These are phyloP conservation scores for Lasioglossum pauxillum DNA, from an alignment of 2,888 invertebrate genomes.

Conservation along the genomic window DNA sequence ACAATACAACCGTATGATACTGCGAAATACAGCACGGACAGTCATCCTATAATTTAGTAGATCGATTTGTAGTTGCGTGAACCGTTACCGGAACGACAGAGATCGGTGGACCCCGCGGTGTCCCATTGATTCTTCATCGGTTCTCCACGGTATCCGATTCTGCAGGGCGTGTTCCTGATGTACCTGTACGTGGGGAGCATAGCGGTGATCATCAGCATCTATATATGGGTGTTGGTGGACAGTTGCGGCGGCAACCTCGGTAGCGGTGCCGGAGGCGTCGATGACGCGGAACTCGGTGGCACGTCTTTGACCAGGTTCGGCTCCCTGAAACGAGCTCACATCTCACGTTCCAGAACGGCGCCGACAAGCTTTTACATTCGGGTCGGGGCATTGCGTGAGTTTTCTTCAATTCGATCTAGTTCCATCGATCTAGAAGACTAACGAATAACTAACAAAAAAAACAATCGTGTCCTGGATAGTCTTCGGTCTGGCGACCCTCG, in stretches of 20 bases:
- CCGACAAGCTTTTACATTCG: conserved; percentile 86
- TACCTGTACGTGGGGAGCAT: conserved; percentile 86
- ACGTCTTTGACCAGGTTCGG: conserved; percentile 85
- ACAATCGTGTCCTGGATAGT: conserved; percentile 78
- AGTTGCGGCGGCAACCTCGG: conserved; percentile 85
- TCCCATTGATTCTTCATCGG: neutral
- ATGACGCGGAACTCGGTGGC: conserved; percentile 84
- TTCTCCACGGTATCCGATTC: conserved; percentile 7
- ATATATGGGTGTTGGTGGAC: conserved; percentile 86
- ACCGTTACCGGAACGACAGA: too few relatives aligned
- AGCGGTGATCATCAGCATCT: conserved; percentile 86
- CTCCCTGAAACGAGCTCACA: conserved; percentile 86
- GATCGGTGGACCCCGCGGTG: too few relatives aligned
- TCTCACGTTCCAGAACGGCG: conserved; percentile 84
- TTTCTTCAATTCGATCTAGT: neutral
- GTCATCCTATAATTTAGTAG: too few relatives aligned
- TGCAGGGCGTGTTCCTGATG: conserved; percentile 85
- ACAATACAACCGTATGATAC: too few relatives aligned
- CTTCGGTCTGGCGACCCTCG: conserved; percentile 86
- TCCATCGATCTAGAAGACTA: neutral
- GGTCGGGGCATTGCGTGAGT: conserved; percentile 85
- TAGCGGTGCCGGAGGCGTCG: conserved; percentile 70
- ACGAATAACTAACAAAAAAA: neutral
- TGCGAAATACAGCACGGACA: too few relatives aligned
- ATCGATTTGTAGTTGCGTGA: too few relatives aligned